Evolutionary conservation across 2,113 vertebrate species (phyloP), one percentile per base, ranked within the genome.

Genomic region (Rhagologus leucostigma): DNA sequence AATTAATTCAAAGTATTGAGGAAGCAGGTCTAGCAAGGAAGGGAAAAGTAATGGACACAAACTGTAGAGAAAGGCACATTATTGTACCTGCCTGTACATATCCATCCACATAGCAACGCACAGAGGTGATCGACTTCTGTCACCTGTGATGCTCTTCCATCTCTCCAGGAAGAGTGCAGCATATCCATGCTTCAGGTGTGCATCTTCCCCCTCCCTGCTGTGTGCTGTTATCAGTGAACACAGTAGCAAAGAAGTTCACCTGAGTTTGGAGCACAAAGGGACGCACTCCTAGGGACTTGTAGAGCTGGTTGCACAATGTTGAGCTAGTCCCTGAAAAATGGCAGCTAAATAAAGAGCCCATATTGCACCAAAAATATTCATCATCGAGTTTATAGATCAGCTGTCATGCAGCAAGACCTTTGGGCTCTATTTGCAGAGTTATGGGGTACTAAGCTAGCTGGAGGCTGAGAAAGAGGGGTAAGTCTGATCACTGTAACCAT

Each of bases 101-200:
- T 49, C 57, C 19, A 11, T 24, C n/a, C 57, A 32, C 1, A 3
- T 0, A 68, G 74, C 39, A 70, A 55, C 41, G 59, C 0, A 1
- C 39, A 71, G 39, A 63, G 32, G 39, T 50, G 29, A 60, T 24
- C 0, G 1, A 11, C 9, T 64, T 59, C 35, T 53, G 42, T 46
- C 62, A 87, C 35, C 55, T 44, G 62, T 11, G 47, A 32, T 20
- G 22, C 24, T 74, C 10, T 57, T 74, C 39, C 47, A 65, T 42
- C 71, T 75, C 21, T 70, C 27, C 47, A 49, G 63, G 32, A 76
- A 50, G 39, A 82, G 14, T 4, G 15, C 0, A 5, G 22, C 32
- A 46, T n/a, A 37, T 32, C 44, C 17, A 7, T 49, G 47, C 21
- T 87, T 41, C 60, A 81, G 42, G 59, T 26, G 12, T 30, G 16